Evolutionary conservation across 2,113 vertebrate species (phyloP).

Genomic region (Hiodon tergisus): DNA sequence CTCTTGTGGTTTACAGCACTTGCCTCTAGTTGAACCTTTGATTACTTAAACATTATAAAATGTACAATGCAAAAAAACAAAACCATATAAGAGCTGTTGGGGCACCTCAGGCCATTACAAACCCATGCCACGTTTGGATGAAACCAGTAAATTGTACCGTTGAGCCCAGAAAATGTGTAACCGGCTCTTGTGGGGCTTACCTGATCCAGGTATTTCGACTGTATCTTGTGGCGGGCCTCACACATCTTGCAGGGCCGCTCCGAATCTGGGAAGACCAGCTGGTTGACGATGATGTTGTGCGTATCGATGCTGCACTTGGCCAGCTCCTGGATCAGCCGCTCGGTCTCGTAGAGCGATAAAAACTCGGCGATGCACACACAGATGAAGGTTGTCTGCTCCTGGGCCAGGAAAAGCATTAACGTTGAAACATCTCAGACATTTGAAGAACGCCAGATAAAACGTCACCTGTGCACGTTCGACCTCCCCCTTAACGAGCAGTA

Average conservation of each 20-base stretch:
- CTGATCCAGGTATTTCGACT: slow-evolving; percentile 95
- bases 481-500: neutral
- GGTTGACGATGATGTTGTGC: slow-evolving; percentile 92
- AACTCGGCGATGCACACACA: slow-evolving; percentile 92
- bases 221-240: slow-evolving; percentile 90
- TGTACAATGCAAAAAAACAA: neutral
- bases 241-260: slow-evolving; percentile 88
- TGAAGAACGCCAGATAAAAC: too few species aligned
- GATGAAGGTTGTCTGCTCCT: slow-evolving; percentile 94
- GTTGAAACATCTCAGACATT: too few species aligned
- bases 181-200: slow-evolving; percentile 43
- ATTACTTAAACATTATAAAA: neutral
- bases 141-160: neutral
- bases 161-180: neutral
- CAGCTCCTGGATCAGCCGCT: slow-evolving; percentile 87
- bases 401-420: neutral
- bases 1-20: neutral
- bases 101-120: too few species aligned
- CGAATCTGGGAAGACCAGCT: slow-evolving; percentile 79
- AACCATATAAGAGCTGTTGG: too few species aligned
- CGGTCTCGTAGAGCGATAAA: slow-evolving; percentile 87
- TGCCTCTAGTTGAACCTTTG: neutral
- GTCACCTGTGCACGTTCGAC: too few species aligned
- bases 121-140: neutral
- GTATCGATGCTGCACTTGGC: slow-evolving; percentile 91